Evolutionary conservation across 1,140 invertebrate genomes (phyloP), one percentile per base, ranked within the genome.

Genomic region (Nasonia longicornis): DNA sequence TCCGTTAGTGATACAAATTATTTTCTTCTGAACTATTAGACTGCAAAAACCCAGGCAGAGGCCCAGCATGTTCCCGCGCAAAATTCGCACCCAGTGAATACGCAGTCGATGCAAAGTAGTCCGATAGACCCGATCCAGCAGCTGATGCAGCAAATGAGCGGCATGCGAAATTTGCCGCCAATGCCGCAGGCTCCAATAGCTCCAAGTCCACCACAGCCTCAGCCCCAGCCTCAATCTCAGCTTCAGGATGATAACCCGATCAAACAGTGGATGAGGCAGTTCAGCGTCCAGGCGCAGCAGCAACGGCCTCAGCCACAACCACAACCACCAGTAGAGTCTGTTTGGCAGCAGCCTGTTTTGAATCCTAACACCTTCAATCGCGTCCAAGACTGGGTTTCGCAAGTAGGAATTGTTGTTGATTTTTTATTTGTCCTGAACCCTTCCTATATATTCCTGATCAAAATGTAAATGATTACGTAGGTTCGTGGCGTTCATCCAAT

Each of bases 111-210:
- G 80, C 82, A 84, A 12, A 77, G 83, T 6, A 82, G 86, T 26
- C 73, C 84, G 29, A 85, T 92, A 16, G 92, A 93, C 86, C 91
- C 92, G 11, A 85, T 93, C 52, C 92, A 92, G 76, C 91, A 92
- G 22, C 82, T 92, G 10, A 91, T 92, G 35, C 91, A 91, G 70
- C 92, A 92, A 73, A 91, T 93, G 89, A 89, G 89, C 69, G 88
- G 89, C 63, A 85, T 92, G 71, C 91, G 91, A 78, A 89, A 89
- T 78, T 80, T 92, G 64, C 91, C 90, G 72, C 71, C 22, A 84
- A 87, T 80, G 84, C 86, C 90, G 22, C 90, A 91, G 16, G 82
- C 88, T 26, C 89, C 84, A 73, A 86, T 90, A 45, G 86, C 84
- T 75, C 82, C 85, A 26, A 70, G 66, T 64, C 82, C 84, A 22